Evolutionary conservation across 2,888 invertebrate genomes (phyloP), one percentile per base, ranked within the genome.

Genomic region (Drosophila setosimentum): DNA sequence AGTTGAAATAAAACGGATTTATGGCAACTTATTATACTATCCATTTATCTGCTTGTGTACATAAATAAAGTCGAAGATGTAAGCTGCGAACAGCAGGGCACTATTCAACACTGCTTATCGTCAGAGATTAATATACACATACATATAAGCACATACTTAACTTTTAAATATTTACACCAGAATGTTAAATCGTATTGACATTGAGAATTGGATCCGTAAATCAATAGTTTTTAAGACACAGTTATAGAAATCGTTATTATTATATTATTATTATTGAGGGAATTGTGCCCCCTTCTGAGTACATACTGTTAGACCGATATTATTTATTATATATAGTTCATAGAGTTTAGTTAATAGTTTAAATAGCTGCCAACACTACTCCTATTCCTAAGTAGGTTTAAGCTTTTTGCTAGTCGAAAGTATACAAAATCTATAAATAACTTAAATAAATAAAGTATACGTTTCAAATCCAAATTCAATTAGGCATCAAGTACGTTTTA

Each of bases 1-100:
- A 94, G 78, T 88, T 96, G 59, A 95, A 95, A 61, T 64, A 48
- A 75, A 63, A 73, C 16, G 59, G 1, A 42, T 57, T 57, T 55
- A n/a, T 42, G 45, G n/a, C 37, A 24, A 2, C 33, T 48, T 3
- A 35, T 13, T 21, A 48, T 21, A 48, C 35, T 45, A 53, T 16
- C 21, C 6, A 30, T 30, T 21, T 37, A 27, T 35, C 10, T 33
- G 54, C 35, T 24, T n/a, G 18, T 37, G 13, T 37, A 13, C n/a
- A 37, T 55, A 29, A 37, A 55, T 27, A 37, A 55, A 45, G 16
- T 24, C 45, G 8, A 16, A 24, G 1, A 45, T 16, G 24, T 24
- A 8, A 21, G 24, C 21, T 45, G 45, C 45, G 24, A 45, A 2
- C 13, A 21, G 11, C 18, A 18, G 21, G 21, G 2, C 40, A 11